Percentiles rank a stretch among this genome's conserved stretches.
Conservation (phyloP, 92 coral and sea anemone species). For the Porites rus region DNA sequence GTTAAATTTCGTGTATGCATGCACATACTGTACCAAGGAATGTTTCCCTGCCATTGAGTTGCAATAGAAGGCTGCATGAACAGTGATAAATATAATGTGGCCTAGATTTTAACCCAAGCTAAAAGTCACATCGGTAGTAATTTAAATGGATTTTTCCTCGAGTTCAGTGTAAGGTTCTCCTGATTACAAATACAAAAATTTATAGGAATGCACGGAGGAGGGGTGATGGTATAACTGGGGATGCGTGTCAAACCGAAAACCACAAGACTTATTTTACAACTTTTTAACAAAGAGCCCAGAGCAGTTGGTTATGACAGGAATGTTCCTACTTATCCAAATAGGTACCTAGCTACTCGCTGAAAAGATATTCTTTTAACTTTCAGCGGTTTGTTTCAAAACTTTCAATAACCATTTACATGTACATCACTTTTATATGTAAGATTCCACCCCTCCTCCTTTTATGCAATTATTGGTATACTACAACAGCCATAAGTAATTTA, state of each 20-base stretch:
- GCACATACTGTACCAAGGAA: not conserved
- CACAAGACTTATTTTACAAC: conserved; percentile 8
- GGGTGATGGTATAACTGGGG: conserved; percentile 31
- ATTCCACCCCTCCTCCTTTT: not conserved
- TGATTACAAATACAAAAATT: not conserved
- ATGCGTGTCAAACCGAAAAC: conserved; percentile 6
- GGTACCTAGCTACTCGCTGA: conserved; percentile 2
- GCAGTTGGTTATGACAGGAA: conserved; percentile 14
- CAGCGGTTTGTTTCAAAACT: conserved; percentile 2
- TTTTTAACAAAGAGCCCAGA: conserved; percentile 14
- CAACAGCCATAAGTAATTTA: conserved; percentile 4
- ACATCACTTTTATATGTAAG: not conserved
- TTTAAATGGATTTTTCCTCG: not conserved
- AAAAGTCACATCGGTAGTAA: conserved; percentile 24
- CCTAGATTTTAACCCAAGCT: conserved; percentile 19
- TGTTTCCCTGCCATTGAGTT: conserved; percentile 10
- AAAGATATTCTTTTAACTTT: conserved; percentile 6
- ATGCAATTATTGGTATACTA: not conserved
- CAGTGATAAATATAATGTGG: conserved; percentile 10
- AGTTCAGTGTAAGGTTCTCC: not conserved
- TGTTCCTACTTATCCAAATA: conserved; percentile 1
- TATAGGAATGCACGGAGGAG: not conserved
- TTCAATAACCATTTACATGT: not conserved
- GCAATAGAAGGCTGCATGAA: conserved; percentile 16
- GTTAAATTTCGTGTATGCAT: not conserved